These are phyloP conservation scores for Falco punctatus DNA, from an alignment of 2,113 vertebrate genomes.

Conservation along the genomic window DNA sequence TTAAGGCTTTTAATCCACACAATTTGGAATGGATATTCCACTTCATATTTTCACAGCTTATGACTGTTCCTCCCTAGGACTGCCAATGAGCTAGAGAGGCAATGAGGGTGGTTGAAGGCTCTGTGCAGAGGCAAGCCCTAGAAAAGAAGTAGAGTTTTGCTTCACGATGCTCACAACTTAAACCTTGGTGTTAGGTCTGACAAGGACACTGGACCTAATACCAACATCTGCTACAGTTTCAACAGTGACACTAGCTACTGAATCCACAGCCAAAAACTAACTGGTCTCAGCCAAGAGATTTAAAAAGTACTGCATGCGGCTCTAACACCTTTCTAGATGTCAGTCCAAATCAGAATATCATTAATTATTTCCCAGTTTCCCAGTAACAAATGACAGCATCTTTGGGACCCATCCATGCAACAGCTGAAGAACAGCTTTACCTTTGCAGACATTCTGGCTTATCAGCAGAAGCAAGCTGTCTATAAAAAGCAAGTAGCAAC, in stretches of 20 bases:
- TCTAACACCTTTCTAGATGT: neutral
- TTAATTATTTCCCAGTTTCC: slow-evolving; percentile 48
- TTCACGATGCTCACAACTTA: neutral
- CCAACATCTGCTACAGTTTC: neutral
- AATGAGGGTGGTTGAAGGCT: neutral
- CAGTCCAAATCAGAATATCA: neutral
- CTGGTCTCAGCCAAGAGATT: neutral
- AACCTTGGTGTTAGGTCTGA: neutral
- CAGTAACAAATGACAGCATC: slow-evolving; percentile 19
- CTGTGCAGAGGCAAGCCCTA: neutral
- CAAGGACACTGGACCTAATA: neutral
- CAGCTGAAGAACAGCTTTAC: slow-evolving; percentile 3
- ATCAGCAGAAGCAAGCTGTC: neutral
- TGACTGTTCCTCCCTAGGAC: neutral
- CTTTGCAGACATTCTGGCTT: neutral
- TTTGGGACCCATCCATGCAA: neutral
- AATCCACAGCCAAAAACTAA: neutral
- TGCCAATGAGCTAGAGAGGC: neutral
- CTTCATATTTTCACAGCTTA: neutral
- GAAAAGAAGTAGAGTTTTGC: neutral
- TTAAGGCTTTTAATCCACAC: neutral
- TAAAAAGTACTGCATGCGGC: neutral
- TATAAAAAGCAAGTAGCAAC: neutral
- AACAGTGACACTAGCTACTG: neutral
- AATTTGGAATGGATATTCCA: neutral